These are phyloP conservation scores for Brenthis hecate DNA, from an alignment of 2,888 invertebrate species.

Conservation along the genomic window DNA sequence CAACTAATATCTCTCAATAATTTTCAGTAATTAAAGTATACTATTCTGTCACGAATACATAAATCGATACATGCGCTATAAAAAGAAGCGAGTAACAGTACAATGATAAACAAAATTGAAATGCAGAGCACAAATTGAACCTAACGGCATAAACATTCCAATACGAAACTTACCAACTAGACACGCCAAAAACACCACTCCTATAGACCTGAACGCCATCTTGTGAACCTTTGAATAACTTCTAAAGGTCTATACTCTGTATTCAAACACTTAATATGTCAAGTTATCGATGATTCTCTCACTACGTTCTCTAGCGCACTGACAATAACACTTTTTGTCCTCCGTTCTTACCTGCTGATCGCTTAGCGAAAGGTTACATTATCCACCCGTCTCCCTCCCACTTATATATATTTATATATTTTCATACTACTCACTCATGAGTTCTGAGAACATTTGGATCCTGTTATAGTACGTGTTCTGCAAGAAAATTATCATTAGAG, in stretches of 20 bases:
- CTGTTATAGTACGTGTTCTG: conserved; percentile 77
- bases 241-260: conserved; percentile 34
- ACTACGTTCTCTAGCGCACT: conserved; percentile 72
- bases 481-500: conserved; percentile 61
- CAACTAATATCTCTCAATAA: background rate
- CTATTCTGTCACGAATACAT: background rate
- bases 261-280: conserved; percentile 61
- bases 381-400: conserved; percentile 56
- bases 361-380: conserved; percentile 73
- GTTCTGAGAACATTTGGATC: conserved; percentile 58
- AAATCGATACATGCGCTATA: background rate
- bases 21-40: background rate
- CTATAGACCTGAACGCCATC: conserved; percentile 69
- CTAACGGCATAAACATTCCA: conserved; percentile 31
- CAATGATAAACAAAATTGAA: conserved; percentile 26
- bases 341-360: conserved; percentile 68
- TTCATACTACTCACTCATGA: conserved; percentile 49
- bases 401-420: conserved; percentile 46
- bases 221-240: conserved; percentile 57
- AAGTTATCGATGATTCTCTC: conserved; percentile 67
- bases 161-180: conserved; percentile 65
- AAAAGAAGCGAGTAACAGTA: background rate
- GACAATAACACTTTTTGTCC: conserved; percentile 74
- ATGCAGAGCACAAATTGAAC: conserved; percentile 23
- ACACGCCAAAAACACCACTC: conserved; percentile 63